Percentiles rank a stretch among this genome's conserved stretches.
Evolutionary conservation across 2,797 vertebrate genomes (phyloP).

Genomic region (Bradypodion ventrale): DNA sequence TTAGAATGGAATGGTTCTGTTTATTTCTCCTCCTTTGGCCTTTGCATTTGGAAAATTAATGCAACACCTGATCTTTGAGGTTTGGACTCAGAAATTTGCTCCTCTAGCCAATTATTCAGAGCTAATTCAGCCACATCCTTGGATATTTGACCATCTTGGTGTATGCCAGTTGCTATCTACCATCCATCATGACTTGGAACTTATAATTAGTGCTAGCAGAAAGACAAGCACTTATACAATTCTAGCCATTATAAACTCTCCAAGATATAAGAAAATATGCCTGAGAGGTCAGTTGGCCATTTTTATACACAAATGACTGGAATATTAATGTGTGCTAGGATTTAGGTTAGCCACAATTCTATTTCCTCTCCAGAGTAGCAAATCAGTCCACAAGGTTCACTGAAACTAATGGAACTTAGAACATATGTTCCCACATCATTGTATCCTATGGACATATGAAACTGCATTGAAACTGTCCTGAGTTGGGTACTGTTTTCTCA

Average conservation of each 20-base stretch:
- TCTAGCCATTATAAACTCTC: slow-evolving; percentile 11
- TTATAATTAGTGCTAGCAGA: slow-evolving; percentile 14
- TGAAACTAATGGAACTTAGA: neutral
- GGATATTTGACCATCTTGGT: slow-evolving; percentile 1
- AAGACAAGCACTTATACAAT: neutral
- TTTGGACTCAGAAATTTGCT: slow-evolving; percentile 2
- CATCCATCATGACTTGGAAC: slow-evolving; percentile 25
- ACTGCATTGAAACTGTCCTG: neutral
- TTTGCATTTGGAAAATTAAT: neutral
- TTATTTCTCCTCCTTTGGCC: neutral
- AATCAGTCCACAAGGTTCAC: neutral
- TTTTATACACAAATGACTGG: neutral
- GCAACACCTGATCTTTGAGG: slow-evolving; percentile 12
- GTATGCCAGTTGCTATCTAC: slow-evolving; percentile 1
- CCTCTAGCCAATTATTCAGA: slow-evolving; percentile 27
- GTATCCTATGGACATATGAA: neutral
- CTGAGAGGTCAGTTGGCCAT: neutral
- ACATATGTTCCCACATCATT: neutral
- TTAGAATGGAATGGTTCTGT: neutral
- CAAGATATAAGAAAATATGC: neutral
- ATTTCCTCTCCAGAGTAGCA: neutral
- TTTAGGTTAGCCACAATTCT: neutral
- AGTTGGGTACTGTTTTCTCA: too few species aligned
- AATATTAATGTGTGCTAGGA: slow-evolving; percentile 2
- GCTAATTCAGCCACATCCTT: slow-evolving; percentile 29